These are phyloP conservation scores for Pangasius mekongensis DNA, from an alignment of 2,797 vertebrate species.

Conservation along the genomic window DNA sequence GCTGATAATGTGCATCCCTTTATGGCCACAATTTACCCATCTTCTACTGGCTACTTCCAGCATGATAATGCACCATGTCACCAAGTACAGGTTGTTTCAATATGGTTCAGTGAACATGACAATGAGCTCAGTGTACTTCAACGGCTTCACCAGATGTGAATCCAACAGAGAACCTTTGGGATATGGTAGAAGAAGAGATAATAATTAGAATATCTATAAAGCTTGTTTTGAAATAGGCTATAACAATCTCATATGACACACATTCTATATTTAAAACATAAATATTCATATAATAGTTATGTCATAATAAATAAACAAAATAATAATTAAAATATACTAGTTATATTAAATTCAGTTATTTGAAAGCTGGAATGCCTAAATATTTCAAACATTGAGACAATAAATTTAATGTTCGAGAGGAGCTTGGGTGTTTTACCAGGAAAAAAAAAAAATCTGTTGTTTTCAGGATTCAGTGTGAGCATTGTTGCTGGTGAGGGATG, in stretches of 20 bases:
- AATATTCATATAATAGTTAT: background rate
- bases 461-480: slow-evolving; percentile 40
- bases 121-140: background rate
- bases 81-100: background rate
- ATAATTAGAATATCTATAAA: background rate
- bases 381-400: background rate
- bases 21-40: background rate
- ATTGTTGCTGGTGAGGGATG: slow-evolving; percentile 55
- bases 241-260: background rate
- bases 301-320: background rate
- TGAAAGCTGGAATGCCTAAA: background rate
- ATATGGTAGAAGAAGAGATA: background rate
- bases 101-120: background rate
- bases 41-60: background rate
- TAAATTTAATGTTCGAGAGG: background rate
- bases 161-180: background rate
- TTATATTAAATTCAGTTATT: background rate
- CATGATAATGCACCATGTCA: background rate
- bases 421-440: slow-evolving; percentile 4
- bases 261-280: background rate
- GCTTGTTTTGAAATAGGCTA: background rate
- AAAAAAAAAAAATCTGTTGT: background rate
- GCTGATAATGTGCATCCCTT: background rate
- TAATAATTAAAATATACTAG: background rate
- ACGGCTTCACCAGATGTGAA: background rate